Conservation (phyloP, 2,888 invertebrate species). For the Augiades crinisus region DNA sequence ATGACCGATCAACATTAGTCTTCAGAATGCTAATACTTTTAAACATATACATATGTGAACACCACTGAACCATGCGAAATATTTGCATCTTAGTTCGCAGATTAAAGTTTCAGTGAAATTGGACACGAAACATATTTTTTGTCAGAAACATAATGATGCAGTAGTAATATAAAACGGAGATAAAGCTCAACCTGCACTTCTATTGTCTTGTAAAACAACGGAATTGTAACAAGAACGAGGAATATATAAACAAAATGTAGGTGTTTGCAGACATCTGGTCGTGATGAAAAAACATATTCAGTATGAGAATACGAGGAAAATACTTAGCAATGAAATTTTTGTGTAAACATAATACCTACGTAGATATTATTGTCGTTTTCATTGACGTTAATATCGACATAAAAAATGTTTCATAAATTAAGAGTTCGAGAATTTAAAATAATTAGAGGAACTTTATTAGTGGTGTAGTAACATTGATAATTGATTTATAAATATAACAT, state of each 20-base stretch:
- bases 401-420: too few relatives aligned
- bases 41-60: too few relatives aligned
- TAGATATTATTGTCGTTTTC: neutral
- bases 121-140: neutral
- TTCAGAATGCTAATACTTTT: too few relatives aligned
- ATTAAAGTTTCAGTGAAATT: conserved; percentile 9
- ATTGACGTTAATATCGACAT: too few relatives aligned
- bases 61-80: too few relatives aligned
- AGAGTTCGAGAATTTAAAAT: too few relatives aligned
- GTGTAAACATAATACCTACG: too few relatives aligned
- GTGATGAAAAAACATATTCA: neutral
- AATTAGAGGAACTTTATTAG: too few relatives aligned
- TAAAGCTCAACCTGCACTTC: neutral
- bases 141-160: neutral
- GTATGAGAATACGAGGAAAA: neutral
- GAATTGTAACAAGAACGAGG: neutral
- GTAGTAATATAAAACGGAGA: neutral
- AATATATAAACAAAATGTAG: neutral
- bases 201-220: neutral
- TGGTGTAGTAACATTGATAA: too few relatives aligned
- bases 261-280: neutral
- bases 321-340: neutral
- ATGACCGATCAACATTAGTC: too few relatives aligned
- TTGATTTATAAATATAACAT: too few relatives aligned
- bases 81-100: too few relatives aligned